phyloP scores from a whole-genome alignment of 2,888 invertebrate species.

The Holacanthella duospinosa region DNA sequence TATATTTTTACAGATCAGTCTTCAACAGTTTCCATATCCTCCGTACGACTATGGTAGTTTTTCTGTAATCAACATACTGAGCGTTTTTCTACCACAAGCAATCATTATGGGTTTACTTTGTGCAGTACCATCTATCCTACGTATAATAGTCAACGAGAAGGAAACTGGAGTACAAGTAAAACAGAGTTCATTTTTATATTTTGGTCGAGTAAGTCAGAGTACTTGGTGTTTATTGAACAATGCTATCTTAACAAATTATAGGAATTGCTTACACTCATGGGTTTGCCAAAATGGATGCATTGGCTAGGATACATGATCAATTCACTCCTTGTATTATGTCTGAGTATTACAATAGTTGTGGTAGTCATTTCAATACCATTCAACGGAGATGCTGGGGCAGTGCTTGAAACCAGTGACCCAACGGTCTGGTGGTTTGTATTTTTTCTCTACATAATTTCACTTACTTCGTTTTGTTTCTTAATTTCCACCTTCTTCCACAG shows the following conservation, averaged over 20 bases:
- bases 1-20: no score
- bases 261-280: conserved; percentile 52
- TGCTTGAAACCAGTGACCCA: conserved; percentile 41
- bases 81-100: conserved; percentile 41
- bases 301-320: conserved; percentile 49
- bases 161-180: conserved; percentile 45
- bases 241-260: no score
- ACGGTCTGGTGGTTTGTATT: conserved; percentile 42
- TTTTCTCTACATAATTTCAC: conserved; percentile 41
- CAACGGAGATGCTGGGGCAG: conserved; percentile 27
- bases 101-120: conserved; percentile 46
- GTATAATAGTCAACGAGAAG: conserved; percentile 52
- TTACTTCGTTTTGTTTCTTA: conserved; percentile 43
- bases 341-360: conserved; percentile 42
- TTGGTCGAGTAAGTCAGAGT: background rate
- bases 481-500: conserved; percentile 43
- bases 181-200: no score
- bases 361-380: conserved; percentile 39
- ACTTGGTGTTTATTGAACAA: no score
- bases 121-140: conserved; percentile 47
- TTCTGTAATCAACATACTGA: conserved; percentile 31
- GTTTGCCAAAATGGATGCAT: conserved; percentile 47
- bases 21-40: conserved; percentile 53
- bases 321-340: conserved; percentile 41
- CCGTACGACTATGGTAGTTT: conserved; percentile 40